These are phyloP conservation scores for Gadopsis marmoratus DNA, from an alignment of 2,797 vertebrate genomes.

Conservation along the genomic window DNA sequence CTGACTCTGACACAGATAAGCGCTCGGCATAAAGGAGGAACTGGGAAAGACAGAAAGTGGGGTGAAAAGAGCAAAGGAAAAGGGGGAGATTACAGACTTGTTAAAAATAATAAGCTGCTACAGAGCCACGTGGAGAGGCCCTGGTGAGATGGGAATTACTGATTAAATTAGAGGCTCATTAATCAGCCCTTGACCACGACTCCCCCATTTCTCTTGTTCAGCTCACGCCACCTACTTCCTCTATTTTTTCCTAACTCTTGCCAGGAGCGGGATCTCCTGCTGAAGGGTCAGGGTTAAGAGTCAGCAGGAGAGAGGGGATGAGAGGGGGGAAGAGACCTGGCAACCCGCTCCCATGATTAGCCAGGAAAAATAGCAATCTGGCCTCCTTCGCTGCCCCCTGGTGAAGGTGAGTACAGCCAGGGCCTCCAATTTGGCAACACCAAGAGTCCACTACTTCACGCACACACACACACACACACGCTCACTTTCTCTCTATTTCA, in stretches of 20 bases:
- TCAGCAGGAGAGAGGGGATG: constrained; percentile 47
- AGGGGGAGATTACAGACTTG: constrained; percentile 89
- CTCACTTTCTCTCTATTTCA: neutral
- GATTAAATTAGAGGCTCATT: constrained; percentile 97
- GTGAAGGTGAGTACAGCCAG: constrained; percentile 45
- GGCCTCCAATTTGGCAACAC: constrained; percentile 46
- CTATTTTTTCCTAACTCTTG: constrained; percentile 36
- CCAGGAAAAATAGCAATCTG: constrained; percentile 64
- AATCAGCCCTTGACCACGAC: constrained; percentile 89
- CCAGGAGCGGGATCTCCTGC: constrained; percentile 60
- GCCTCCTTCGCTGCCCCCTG: constrained; percentile 50
- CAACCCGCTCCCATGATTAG: constrained; percentile 56
- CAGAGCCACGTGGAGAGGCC: constrained; percentile 87
- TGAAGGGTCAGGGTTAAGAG: constrained; percentile 69
- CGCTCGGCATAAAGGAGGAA: constrained; percentile 56
- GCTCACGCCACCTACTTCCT: constrained; percentile 75
- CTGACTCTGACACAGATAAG: constrained; percentile 75
- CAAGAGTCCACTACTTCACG: constrained; percentile 13
- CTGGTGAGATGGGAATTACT: constrained; percentile 88
- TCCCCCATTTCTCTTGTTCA: constrained; percentile 86
- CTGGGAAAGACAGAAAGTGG: constrained; percentile 57
- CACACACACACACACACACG: constrained; percentile 1
- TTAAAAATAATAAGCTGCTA: constrained; percentile 94
- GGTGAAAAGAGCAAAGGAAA: constrained; percentile 47
- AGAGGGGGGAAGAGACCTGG: constrained; percentile 40